These are phyloP conservation scores for Ditula angustiorana DNA, from an alignment of 2,888 invertebrate species.

Conservation along the genomic window DNA sequence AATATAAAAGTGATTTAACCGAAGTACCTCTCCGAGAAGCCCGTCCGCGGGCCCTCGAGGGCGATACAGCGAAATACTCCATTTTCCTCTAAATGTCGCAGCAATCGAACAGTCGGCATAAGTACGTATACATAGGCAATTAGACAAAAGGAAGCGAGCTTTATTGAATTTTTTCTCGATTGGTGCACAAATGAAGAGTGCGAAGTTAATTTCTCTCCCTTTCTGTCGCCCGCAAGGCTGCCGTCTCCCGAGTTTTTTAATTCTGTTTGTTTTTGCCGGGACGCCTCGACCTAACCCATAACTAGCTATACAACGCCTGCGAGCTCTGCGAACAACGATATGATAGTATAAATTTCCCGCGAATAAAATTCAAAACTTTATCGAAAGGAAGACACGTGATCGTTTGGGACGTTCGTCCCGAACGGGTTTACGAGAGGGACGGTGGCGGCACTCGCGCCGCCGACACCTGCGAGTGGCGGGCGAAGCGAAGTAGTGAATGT, in stretches of 20 bases:
- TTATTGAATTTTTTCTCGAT: constrained; percentile 84
- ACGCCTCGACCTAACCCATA: constrained; percentile 31
- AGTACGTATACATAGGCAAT: constrained; percentile 78
- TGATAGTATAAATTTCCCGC: constrained; percentile 52
- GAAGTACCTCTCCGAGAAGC: constrained; percentile 27
- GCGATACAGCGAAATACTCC: constrained; percentile 50
- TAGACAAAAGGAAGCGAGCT: constrained; percentile 80
- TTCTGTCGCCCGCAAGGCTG: constrained; percentile 64
- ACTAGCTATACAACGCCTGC: constrained; percentile 36
- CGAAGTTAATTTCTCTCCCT: constrained; percentile 72
- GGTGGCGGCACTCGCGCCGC: constrained; percentile 47
- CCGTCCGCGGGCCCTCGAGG: constrained; percentile 43
- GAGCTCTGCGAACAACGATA: constrained; percentile 31
- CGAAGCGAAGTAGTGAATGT: constrained; percentile 60
- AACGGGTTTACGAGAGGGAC: constrained; percentile 51
- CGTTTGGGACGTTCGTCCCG: constrained; percentile 32
- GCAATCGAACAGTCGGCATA: constrained; percentile 64
- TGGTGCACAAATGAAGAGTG: constrained; percentile 80
- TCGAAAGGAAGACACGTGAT: constrained; percentile 40
- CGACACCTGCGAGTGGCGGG: constrained; percentile 58
- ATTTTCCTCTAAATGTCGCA: constrained; percentile 62
- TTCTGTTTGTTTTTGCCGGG: constrained; percentile 62
- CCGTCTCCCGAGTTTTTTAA: constrained; percentile 66
- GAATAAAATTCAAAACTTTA: constrained; percentile 64
- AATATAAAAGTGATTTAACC: constrained; percentile 15